phyloP scores from a whole-genome alignment of 2,888 invertebrate species.

The Kuschelorhynchus macadamiae region DNA sequence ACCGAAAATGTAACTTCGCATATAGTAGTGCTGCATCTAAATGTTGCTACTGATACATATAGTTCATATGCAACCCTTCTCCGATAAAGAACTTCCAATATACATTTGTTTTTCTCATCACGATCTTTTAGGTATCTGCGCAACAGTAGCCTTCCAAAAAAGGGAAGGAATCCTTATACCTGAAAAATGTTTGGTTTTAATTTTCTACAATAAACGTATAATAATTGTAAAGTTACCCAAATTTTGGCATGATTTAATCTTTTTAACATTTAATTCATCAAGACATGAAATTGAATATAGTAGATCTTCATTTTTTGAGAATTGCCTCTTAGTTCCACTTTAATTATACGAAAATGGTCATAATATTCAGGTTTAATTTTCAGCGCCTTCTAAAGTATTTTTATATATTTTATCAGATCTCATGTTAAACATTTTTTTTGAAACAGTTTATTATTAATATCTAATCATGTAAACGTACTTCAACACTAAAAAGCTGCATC shows the following conservation, averaged over 20 bases:
- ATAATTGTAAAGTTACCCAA: no score
- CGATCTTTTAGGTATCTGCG: no score
- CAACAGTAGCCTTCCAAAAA: no score
- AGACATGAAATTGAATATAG: slow-evolving; percentile 1
- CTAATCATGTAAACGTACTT: slow-evolving; percentile 6
- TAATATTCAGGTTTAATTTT: slow-evolving; percentile 13
- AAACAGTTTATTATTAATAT: slow-evolving; percentile 16
- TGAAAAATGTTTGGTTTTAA: no score
- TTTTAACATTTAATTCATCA: slow-evolving; percentile 11
- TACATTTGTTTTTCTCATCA: no score
- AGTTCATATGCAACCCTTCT: neutral
- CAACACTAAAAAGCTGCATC: slow-evolving; percentile 15
- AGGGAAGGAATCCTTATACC: no score
- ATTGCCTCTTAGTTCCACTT: slow-evolving; percentile 6
- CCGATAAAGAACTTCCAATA: no score
- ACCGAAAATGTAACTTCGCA: neutral
- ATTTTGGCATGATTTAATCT: neutral
- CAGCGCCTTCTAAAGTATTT: slow-evolving; percentile 5
- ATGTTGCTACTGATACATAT: neutral
- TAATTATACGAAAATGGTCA: slow-evolving; percentile 2
- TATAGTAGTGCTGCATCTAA: neutral
- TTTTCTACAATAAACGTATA: no score
- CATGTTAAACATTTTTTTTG: slow-evolving; percentile 4
- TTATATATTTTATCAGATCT: slow-evolving; percentile 19
- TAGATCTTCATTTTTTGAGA: slow-evolving; percentile 13